A percentile compares a stretch with the other conserved stretches of the same genome.
Conservation (phyloP, 1,140 invertebrate species). For the Neuroterus valhalla region DNA sequence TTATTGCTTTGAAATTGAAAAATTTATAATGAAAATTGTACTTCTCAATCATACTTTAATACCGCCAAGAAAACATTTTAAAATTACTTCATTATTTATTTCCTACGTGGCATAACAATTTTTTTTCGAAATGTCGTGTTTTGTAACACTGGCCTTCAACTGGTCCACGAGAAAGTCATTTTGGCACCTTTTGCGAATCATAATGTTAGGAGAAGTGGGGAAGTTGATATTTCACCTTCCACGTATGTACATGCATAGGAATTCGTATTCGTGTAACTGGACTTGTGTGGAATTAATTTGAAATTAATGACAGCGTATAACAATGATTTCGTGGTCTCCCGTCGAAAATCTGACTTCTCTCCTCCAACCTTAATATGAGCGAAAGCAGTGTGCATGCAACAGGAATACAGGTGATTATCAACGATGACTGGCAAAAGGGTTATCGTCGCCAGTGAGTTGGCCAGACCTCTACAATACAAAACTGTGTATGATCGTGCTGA, state of each 20-base stretch:
- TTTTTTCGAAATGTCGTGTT: too few relatives aligned
- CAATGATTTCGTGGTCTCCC: slow-evolving; percentile 47
- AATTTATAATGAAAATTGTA: too few relatives aligned
- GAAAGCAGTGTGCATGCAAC: slow-evolving; percentile 53
- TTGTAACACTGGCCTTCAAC: too few relatives aligned
- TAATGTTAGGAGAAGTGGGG: too few relatives aligned
- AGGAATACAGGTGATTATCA: slow-evolving; percentile 62
- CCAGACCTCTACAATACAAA: slow-evolving; percentile 57
- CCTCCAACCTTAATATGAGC: slow-evolving; percentile 60
- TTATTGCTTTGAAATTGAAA: too few relatives aligned
- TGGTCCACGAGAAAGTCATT: too few relatives aligned
- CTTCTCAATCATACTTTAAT: too few relatives aligned
- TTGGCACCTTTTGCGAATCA: too few relatives aligned
- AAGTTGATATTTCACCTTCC: background rate
- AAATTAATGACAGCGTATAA: slow-evolving; percentile 39
- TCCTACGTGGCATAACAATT: too few relatives aligned
- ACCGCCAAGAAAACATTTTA: too few relatives aligned
- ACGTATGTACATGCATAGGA: background rate
- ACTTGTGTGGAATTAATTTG: slow-evolving; percentile 13
- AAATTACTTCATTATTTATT: too few relatives aligned
- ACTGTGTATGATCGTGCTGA: slow-evolving; percentile 58
- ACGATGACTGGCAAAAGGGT: slow-evolving; percentile 68
- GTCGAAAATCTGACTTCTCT: slow-evolving; percentile 51
- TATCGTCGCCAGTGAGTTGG: slow-evolving; percentile 63
- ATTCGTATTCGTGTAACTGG: slow-evolving; percentile 10